Base-by-base conservation (phyloP, 2,888 invertebrate genomes). In the Auanema sp. region DNA sequence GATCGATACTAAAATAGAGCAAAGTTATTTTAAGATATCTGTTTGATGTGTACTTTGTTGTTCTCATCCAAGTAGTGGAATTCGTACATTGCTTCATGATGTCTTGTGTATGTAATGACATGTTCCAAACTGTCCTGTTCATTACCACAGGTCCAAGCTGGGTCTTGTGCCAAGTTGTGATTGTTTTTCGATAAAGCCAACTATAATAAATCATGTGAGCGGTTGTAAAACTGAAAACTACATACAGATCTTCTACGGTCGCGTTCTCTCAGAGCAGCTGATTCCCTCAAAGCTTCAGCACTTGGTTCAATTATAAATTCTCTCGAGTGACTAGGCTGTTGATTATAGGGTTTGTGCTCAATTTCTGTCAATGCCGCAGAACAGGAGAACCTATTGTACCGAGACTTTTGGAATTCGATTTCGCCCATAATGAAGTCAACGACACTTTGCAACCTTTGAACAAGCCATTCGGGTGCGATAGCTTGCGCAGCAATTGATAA, bases 11-110 rank as follows among this genome's bases (percentile, higher is more conserved):
- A 24, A 50, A 62, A 47, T 10, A 52, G 14, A 12, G 42, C 40
- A 16, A 23, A 52, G 52, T 52, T 52, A 55, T 24, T 12, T 61
- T 12, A 23, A 47, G 43, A 40, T 12, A 21, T 23, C n/a, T 43
- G 14, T 59, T 18, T 16, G 21, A n/a, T 10, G 18, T 51, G 14
- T 53, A 77, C 70, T 56, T 71, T 68, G 52, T 78, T 75, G 59
- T 91, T 89, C 77, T 90, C 90, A 84, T 93, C 92, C 84, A 91
- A 89, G 84, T 93, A 94, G 86, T 93, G 93, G 86, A 91, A 93
- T 0, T 92, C 91, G 87, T 93, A 91, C 10, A 92, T 87, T 0
- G 93, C 91, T 77, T 94, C 93, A 81, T 93, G 92, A 77, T 91
- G 90, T 51, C 90, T 87, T 58, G 92, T 92, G 76, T 91, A 91